These are phyloP conservation scores for Mycalesis mineus DNA, from an alignment of 2,888 invertebrate species.

Conservation along the genomic window DNA sequence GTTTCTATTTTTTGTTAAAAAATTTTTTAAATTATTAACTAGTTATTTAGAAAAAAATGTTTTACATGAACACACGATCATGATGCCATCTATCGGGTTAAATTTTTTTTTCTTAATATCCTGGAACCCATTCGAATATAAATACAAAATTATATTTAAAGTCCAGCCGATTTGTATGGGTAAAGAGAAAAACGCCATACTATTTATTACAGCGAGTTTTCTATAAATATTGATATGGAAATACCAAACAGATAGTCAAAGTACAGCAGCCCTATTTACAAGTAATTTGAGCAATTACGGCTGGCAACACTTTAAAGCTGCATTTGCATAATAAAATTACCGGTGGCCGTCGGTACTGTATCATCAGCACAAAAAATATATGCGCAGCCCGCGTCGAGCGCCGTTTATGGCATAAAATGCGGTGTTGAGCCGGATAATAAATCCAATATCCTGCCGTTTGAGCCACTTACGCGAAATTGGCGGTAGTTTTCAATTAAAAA, in stretches of 20 bases:
- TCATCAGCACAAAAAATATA: conserved; percentile 54
- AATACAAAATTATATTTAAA: too few relatives aligned
- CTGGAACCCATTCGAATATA: too few relatives aligned
- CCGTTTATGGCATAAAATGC: conserved; percentile 52
- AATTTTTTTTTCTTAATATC: too few relatives aligned
- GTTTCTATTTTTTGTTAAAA: too few relatives aligned
- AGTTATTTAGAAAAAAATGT: too few relatives aligned
- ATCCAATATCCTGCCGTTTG: conserved; percentile 43
- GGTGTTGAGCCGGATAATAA: conserved; percentile 51
- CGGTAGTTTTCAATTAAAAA: conserved; percentile 19
- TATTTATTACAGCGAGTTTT: too few relatives aligned
- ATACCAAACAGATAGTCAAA: background rate
- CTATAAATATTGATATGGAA: background rate
- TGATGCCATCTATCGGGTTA: too few relatives aligned
- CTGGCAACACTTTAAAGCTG: conserved; percentile 70
- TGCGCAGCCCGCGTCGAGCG: conserved; percentile 35
- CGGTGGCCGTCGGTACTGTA: conserved; percentile 42
- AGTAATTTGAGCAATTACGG: conserved; percentile 65
- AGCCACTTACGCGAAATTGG: conserved; percentile 32
- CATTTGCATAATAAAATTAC: conserved; percentile 78
- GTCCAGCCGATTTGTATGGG: too few relatives aligned
- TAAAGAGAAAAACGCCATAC: too few relatives aligned
- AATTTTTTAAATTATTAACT: too few relatives aligned
- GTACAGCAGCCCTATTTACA: conserved; percentile 6
- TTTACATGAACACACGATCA: too few relatives aligned